Percentiles rank a stretch among this genome's conserved stretches.
These are phyloP conservation scores for Hyperoplus lanceolatus DNA, from an alignment of 2,797 vertebrate genomes.

Conservation along the genomic window DNA sequence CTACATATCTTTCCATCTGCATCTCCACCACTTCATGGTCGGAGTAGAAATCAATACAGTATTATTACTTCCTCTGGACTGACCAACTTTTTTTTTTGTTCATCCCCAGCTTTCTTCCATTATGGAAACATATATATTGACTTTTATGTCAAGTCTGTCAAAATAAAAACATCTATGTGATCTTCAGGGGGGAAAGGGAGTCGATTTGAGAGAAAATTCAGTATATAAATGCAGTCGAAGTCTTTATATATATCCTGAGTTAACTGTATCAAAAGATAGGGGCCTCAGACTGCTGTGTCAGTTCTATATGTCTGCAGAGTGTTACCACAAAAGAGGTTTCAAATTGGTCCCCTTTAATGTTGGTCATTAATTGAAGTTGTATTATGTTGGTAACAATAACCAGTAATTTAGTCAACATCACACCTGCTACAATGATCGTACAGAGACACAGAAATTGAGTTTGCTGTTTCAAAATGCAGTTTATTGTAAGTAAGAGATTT, in stretches of 20 bases:
- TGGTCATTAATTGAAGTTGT: not conserved
- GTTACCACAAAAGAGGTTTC: not conserved
- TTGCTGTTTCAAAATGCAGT: not conserved
- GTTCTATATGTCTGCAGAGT: not conserved
- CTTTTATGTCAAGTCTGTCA: constrained; percentile 23
- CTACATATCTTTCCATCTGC: constrained; percentile 32
- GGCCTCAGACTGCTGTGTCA: not conserved
- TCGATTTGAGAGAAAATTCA: not conserved
- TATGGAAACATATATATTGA: constrained; percentile 14
- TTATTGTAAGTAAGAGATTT: not conserved
- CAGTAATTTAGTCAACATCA: not conserved
- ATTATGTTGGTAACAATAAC: not conserved
- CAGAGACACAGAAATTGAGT: not conserved
- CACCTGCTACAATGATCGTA: not conserved
- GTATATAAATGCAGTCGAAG: not conserved
- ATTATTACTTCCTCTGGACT: constrained; percentile 12
- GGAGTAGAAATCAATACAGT: constrained; percentile 41
- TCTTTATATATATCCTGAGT: not conserved
- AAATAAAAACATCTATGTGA: constrained; percentile 22
- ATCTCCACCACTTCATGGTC: not conserved
- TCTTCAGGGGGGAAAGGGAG: not conserved
- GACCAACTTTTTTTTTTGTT: constrained; percentile 1
- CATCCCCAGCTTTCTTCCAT: not conserved
- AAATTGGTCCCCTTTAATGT: not conserved
- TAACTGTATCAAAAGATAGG: no score